These are phyloP conservation scores for Thymelicus lineola DNA, from an alignment of 2,888 invertebrate genomes.

Conservation along the genomic window DNA sequence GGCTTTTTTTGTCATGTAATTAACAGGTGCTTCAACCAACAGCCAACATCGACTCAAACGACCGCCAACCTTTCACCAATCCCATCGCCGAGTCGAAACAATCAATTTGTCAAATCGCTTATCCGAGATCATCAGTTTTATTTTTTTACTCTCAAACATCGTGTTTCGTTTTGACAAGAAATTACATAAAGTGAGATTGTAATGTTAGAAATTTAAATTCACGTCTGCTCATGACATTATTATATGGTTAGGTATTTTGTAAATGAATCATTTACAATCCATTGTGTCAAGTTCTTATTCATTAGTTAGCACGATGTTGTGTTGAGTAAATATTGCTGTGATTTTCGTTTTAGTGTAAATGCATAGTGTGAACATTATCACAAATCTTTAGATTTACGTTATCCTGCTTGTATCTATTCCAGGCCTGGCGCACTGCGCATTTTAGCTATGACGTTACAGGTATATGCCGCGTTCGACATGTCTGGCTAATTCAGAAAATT, in stretches of 20 bases:
- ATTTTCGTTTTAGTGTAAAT: no score
- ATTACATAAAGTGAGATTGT: conserved; percentile 48
- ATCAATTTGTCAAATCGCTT: conserved; percentile 58
- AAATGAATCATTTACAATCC: no score
- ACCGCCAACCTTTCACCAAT: conserved; percentile 42
- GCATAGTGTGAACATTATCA: no score
- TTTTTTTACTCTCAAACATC: conserved; percentile 43
- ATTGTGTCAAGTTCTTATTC: no score
- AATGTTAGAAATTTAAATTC: conserved; percentile 49
- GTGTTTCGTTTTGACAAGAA: conserved; percentile 48
- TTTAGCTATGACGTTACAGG: no score
- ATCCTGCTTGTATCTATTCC: no score
- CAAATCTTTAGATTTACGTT: no score
- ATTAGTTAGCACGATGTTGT: no score
- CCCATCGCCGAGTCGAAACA: conserved; percentile 45
- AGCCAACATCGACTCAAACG: conserved; percentile 15
- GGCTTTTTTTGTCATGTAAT: neutral
- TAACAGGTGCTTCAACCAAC: neutral
- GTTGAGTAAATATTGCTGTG: no score
- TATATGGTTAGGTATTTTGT: neutral
- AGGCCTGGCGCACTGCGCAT: no score
- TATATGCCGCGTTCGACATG: no score
- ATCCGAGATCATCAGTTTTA: conserved; percentile 49
- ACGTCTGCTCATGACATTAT: conserved; percentile 18
- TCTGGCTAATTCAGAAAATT: no score